These are phyloP conservation scores for Drosophila pseudoananassae DNA, from an alignment of 1,140 invertebrate species.

Conservation along the genomic window DNA sequence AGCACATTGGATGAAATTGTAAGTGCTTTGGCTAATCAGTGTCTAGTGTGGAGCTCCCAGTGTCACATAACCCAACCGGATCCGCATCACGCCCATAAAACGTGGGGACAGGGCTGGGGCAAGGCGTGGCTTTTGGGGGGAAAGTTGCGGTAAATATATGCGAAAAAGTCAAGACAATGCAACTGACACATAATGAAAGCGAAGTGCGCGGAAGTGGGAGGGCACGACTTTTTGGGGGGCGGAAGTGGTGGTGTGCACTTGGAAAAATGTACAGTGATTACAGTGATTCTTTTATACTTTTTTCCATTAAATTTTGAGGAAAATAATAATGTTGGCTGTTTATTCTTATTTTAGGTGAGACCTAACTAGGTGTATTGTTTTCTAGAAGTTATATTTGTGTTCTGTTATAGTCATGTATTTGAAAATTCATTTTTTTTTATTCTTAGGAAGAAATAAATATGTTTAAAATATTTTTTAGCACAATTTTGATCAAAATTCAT, in stretches of 20 bases:
- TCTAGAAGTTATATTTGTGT: too few species aligned
- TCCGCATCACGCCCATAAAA: slow-evolving; percentile 29
- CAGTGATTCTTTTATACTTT: too few species aligned
- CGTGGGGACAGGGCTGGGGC: background rate
- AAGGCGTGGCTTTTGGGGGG: background rate
- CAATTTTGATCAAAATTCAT: too few species aligned
- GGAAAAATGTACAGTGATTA: too few species aligned
- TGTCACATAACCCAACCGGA: slow-evolving; percentile 40
- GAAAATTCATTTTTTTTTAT: too few species aligned
- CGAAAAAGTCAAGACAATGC: slow-evolving; percentile 59
- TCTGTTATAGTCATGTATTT: too few species aligned
- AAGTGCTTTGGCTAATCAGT: slow-evolving; percentile 69
- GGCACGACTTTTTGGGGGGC: slow-evolving; percentile 15
- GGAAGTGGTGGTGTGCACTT: slow-evolving; percentile 8
- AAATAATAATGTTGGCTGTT: too few species aligned
- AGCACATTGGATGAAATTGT: slow-evolving; percentile 84
- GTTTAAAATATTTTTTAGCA: too few species aligned
- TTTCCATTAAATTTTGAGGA: too few species aligned
- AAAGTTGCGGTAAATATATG: slow-evolving; percentile 27
- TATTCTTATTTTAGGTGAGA: too few species aligned
- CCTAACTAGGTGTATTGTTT: too few species aligned
- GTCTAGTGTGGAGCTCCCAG: slow-evolving; percentile 29
- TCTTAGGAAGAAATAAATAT: too few species aligned
- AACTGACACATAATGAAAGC: slow-evolving; percentile 65
- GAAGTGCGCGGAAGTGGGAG: slow-evolving; percentile 16